Evolutionary conservation across 1,140 invertebrate genomes (phyloP).

Genomic region (Diorhabda carinulata): DNA sequence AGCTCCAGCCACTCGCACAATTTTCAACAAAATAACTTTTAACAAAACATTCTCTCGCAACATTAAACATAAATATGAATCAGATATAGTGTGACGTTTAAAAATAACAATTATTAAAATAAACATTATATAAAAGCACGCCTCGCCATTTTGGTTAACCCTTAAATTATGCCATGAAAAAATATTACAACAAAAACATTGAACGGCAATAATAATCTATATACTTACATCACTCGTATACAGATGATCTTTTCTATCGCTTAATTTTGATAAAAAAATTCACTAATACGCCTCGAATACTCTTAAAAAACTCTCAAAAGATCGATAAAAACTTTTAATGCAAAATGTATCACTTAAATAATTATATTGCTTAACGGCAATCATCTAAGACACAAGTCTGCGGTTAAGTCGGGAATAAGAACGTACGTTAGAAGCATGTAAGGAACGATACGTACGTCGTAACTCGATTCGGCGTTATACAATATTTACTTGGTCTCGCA

Average conservation of each 20-base stretch:
- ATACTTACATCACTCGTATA: neutral
- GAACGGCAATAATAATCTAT: conserved; percentile 26
- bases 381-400: conserved; percentile 40
- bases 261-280: conserved; percentile 5
- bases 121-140: conserved; percentile 40
- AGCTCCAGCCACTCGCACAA: conserved; percentile 12
- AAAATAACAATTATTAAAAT: conserved; percentile 32
- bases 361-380: conserved; percentile 45
- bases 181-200: conserved; percentile 41
- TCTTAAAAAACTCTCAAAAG: conserved; percentile 37
- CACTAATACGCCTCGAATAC: conserved; percentile 22
- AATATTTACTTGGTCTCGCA: conserved; percentile 41
- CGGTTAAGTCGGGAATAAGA: conserved; percentile 35
- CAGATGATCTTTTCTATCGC: too few species aligned
- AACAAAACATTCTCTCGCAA: conserved; percentile 7
- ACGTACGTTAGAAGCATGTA: conserved; percentile 38
- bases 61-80: neutral
- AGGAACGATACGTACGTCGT: conserved; percentile 40
- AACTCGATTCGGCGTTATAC: conserved; percentile 27
- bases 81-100: conserved; percentile 6
- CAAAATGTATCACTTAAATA: conserved; percentile 48
- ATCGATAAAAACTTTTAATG: conserved; percentile 49
- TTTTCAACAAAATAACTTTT: conserved; percentile 20
- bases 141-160: conserved; percentile 45
- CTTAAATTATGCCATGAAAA: conserved; percentile 42